Evolutionary conservation across 2,797 vertebrate species (phyloP).

Genomic region (Alectoris magna): DNA sequence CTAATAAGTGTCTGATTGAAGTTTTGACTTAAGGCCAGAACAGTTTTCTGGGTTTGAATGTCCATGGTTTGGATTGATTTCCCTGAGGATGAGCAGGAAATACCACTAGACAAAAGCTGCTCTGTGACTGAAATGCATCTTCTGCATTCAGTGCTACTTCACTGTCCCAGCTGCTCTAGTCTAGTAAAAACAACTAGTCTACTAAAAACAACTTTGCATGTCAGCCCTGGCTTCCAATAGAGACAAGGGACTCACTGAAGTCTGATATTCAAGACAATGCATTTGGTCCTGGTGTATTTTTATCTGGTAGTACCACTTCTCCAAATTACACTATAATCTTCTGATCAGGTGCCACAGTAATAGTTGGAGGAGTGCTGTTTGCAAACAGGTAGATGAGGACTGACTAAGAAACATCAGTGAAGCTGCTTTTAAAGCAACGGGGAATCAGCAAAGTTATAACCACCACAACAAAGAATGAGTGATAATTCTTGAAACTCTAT

Average conservation of each 20-base stretch:
- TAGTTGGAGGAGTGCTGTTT: neutral
- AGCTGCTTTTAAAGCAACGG: neutral
- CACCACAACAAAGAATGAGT: neutral
- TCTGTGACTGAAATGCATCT: conserved; percentile 50
- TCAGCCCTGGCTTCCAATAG: conserved; percentile 23
- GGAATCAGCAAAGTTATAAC: neutral
- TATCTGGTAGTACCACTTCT: neutral
- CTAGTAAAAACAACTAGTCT: neutral
- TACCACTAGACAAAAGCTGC: conserved; percentile 36
- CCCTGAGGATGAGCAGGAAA: conserved; percentile 71
- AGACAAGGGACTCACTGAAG: neutral
- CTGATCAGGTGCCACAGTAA: neutral
- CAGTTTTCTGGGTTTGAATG: conserved; percentile 73
- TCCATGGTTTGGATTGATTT: conserved; percentile 61
- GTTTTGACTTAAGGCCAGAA: conserved; percentile 76
- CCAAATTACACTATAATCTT: neutral
- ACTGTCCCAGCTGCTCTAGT: neutral
- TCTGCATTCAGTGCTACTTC: neutral
- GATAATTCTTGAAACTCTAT: neutral
- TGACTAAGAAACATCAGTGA: neutral
- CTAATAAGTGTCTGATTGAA: conserved; percentile 78
- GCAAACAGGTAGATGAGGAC: neutral
- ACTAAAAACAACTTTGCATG: conserved; percentile 42
- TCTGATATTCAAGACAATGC: conserved; percentile 7
- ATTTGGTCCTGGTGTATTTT: neutral